Base-by-base conservation (phyloP, 1,140 invertebrate species). In the Ceratosolen fusciceps region DNA sequence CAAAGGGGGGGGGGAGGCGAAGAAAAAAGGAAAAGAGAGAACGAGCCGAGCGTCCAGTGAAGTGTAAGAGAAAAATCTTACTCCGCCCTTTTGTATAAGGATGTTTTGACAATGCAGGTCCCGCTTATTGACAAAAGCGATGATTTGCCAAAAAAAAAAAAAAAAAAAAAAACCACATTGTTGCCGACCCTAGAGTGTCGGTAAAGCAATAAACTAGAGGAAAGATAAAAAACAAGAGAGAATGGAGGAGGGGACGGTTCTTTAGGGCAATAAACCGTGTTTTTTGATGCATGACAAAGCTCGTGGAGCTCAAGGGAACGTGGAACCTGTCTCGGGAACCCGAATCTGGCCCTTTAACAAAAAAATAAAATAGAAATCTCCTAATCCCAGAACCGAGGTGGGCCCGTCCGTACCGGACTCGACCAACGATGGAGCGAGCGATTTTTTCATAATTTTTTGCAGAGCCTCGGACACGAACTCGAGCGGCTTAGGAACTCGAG, bases 381-480 rank as follows among this genome's bases (percentile, higher is more conserved):
- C 58, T 72, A 78, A 78, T 78, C 70, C 67, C 14, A n/a, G n/a
- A n/a, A n/a, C n/a, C n/a, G n/a, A n/a, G n/a, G n/a, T n/a, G n/a
- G n/a, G n/a, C n/a, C n/a, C n/a, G n/a, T n/a, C n/a, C n/a, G 8
- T 1, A 21, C 10, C 31, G 8, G 54, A 26, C 39, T 29, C 52
- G 12, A 47, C 43, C 24, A 49, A 31, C 24, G 31, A 54, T n/a
- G n/a, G n/a, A n/a, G n/a, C n/a, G n/a, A 65, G 39, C 70, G 19
- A 62, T 79, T 73, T 79, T 79, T 74, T 67, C 65, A 24, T 31
- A 14, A 49, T 77, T 77, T 77, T 77, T 71, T 71, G 34, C 52
- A 47, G 3, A 21, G 49, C 8, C 37, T n/a, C n/a, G n/a, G n/a
- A n/a, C n/a, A n/a, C n/a, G n/a, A n/a, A n/a, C n/a, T n/a, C n/a